Percentiles rank a stretch among this genome's conserved stretches.
Evolutionary conservation across 1,140 invertebrate species (phyloP).

Genomic region (Caerostris extrusa): DNA sequence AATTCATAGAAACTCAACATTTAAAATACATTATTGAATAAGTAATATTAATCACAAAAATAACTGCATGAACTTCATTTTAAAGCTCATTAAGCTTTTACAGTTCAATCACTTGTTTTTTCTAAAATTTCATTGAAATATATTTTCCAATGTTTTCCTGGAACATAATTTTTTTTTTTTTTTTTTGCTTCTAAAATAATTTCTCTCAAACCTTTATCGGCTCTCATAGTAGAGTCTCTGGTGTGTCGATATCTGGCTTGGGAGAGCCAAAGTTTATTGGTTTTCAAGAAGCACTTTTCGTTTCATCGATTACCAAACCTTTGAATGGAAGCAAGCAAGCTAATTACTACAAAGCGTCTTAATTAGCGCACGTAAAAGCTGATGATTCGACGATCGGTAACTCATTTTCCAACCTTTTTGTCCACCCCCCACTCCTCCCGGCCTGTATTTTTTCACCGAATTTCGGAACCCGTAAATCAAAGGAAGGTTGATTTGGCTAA

Average conservation of each 20-base stretch:
- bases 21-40: too few species aligned
- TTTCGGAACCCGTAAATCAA: background rate
- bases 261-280: background rate
- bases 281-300: background rate
- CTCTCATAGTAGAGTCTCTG: background rate
- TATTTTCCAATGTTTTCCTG: too few species aligned
- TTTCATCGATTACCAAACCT: background rate
- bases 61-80: too few species aligned
- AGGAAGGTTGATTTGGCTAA: conserved; percentile 13
- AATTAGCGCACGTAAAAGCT: background rate
- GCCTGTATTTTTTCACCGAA: background rate
- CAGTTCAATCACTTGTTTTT: too few species aligned
- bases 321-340: background rate
- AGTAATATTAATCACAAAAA: too few species aligned
- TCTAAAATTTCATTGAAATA: too few species aligned
- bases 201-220: background rate
- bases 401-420: conserved; percentile 15
- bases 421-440: too few species aligned
- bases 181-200: background rate
- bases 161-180: background rate
- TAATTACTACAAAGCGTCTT: background rate
- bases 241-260: background rate
- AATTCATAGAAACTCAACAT: too few species aligned
- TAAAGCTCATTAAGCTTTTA: too few species aligned
- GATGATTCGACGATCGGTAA: background rate